A percentile compares a stretch with the other conserved stretches of the same genome.
Conservation (phyloP, 1,140 invertebrate genomes). For the Caenorhabditis remanei region DNA sequence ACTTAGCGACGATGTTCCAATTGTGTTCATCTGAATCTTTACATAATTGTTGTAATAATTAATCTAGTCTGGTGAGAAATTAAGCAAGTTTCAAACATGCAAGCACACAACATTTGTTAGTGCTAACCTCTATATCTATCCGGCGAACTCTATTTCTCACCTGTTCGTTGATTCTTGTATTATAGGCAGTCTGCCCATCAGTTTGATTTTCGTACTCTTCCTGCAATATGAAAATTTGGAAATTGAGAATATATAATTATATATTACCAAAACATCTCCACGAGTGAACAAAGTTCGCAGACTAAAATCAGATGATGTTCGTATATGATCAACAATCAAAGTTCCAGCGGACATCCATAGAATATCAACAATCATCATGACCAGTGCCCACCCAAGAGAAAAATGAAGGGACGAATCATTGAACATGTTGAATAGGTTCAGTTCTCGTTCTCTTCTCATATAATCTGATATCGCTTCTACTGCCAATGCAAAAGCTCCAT, state of each 20-base stretch:
- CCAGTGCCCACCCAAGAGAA: conserved; percentile 57
- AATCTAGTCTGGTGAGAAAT: neutral
- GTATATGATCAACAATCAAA: conserved; percentile 51
- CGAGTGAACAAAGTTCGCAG: conserved; percentile 51
- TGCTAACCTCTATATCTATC: conserved; percentile 29
- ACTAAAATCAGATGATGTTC: conserved; percentile 49
- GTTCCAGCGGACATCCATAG: conserved; percentile 59
- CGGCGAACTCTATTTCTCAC: conserved; percentile 45
- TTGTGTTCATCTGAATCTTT: conserved; percentile 31
- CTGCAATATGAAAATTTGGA: neutral
- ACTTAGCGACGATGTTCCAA: conserved; percentile 4
- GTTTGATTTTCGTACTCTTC: conserved; percentile 38
- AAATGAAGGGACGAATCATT: conserved; percentile 48
- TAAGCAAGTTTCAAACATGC: neutral
- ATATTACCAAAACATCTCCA: conserved; percentile 43
- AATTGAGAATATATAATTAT: neutral
- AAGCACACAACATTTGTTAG: conserved; percentile 19
- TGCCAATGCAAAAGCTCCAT: conserved; percentile 55
- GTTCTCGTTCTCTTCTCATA: conserved; percentile 56
- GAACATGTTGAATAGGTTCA: conserved; percentile 49
- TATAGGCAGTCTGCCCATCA: conserved; percentile 42
- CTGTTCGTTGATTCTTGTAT: conserved; percentile 51
- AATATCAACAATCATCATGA: conserved; percentile 63
- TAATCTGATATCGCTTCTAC: conserved; percentile 55
- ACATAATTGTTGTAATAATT: neutral